Conservation (phyloP, 2,797 vertebrate species). For the Psittacula echo region DNA sequence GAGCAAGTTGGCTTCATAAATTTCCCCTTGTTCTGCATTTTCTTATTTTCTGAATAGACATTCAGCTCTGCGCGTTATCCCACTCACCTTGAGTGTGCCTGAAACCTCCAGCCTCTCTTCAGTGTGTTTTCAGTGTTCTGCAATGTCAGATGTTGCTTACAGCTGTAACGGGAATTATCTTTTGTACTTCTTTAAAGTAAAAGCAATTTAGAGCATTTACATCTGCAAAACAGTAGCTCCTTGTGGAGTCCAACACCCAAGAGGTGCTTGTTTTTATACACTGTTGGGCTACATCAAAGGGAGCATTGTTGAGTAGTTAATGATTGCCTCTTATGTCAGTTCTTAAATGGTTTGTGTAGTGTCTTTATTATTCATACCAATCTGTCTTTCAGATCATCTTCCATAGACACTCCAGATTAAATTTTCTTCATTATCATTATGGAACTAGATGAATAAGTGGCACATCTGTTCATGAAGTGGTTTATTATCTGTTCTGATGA, state of each 20-base stretch:
- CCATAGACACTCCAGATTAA: slow-evolving; percentile 79
- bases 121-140: slow-evolving; percentile 37
- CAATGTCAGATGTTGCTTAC: slow-evolving; percentile 74
- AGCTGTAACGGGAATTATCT: slow-evolving; percentile 69
- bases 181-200: slow-evolving; percentile 51
- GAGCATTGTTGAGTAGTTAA: slow-evolving; percentile 34
- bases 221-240: slow-evolving; percentile 40
- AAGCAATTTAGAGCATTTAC: slow-evolving; percentile 48
- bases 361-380: slow-evolving; percentile 79
- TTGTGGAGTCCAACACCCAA: slow-evolving; percentile 37
- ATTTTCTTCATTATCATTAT: slow-evolving; percentile 82
- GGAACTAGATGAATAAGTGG: slow-evolving; percentile 82
- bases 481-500: slow-evolving; percentile 81
- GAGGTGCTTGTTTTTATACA: slow-evolving; percentile 21
- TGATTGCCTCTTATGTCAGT: slow-evolving; percentile 62
- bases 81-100: slow-evolving; percentile 42
- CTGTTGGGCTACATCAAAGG: slow-evolving; percentile 21
- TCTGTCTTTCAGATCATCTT: slow-evolving; percentile 78
- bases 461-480: slow-evolving; percentile 82
- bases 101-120: slow-evolving; percentile 14
- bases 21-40: background rate
- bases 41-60: background rate
- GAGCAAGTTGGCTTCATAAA: background rate
- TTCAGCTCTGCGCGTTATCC: background rate
- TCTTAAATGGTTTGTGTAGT: slow-evolving; percentile 21